Percentiles rank a stretch among this genome's conserved stretches.
phyloP scores from a whole-genome alignment of 2,113 vertebrate genomes.

The Gadus macrocephalus region DNA sequence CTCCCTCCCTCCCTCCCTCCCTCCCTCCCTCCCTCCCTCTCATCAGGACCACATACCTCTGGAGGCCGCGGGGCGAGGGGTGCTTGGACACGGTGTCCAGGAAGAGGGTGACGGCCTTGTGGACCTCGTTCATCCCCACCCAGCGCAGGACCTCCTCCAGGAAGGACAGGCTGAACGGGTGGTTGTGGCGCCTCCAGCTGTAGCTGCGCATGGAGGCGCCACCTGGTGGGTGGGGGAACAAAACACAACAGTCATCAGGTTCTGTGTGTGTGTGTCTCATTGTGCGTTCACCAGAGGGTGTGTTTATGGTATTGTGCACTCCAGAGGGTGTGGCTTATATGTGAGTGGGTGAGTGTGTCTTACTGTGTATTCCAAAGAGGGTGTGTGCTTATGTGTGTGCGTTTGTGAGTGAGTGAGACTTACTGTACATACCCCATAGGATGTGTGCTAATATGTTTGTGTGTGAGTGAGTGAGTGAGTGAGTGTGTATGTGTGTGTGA shows the following conservation, averaged over 20 bases:
- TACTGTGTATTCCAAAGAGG: too few relatives aligned
- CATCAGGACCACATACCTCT: constrained; percentile 59
- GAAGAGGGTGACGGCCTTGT: constrained; percentile 84
- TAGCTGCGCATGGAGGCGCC: constrained; percentile 67
- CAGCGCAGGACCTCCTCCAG: constrained; percentile 84
- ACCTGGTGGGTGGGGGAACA: constrained; percentile 37
- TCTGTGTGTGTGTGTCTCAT: background rate
- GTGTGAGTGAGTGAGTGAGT: too few relatives aligned
- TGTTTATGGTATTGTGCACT: too few relatives aligned
- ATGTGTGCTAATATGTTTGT: too few relatives aligned
- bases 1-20: too few relatives aligned
- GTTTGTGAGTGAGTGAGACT: too few relatives aligned
- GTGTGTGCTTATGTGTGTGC: too few relatives aligned
- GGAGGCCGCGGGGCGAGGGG: constrained; percentile 50
- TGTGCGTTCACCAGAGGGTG: too few relatives aligned
- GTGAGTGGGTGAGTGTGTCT: background rate
- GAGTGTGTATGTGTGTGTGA: too few relatives aligned
- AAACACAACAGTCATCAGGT: too few relatives aligned
- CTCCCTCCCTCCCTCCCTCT: background rate
- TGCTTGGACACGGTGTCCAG: constrained; percentile 75
- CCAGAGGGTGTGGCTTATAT: too few relatives aligned
- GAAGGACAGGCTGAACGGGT: constrained; percentile 79
- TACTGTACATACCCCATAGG: too few relatives aligned
- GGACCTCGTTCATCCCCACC: constrained; percentile 86
- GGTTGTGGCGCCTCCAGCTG: constrained; percentile 73